phyloP scores from a whole-genome alignment of 2,888 invertebrate species.

The Platycnemis pennipes region DNA sequence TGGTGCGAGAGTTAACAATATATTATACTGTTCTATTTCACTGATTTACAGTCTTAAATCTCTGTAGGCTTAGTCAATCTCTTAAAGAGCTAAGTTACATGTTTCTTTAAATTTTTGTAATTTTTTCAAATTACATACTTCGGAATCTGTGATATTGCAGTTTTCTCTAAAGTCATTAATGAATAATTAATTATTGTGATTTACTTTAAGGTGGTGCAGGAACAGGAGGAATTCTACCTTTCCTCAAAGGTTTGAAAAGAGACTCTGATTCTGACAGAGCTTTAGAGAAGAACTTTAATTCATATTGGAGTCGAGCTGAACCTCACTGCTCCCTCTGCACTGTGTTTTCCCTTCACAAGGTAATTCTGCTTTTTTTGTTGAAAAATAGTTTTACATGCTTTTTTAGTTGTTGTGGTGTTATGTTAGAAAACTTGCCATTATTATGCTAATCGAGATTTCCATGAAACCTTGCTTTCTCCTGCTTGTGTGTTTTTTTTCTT shows the following conservation, averaged over 20 bases:
- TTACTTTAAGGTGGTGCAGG: conserved; percentile 75
- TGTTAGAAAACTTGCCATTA: not conserved
- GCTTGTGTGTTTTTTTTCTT: too few species aligned
- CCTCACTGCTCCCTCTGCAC: conserved; percentile 83
- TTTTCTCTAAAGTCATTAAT: not conserved
- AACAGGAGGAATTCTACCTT: conserved; percentile 74
- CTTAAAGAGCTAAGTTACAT: too few species aligned
- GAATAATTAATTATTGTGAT: not conserved
- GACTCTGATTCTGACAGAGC: conserved; percentile 78
- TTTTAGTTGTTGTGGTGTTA: too few species aligned
- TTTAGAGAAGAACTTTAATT: conserved; percentile 80
- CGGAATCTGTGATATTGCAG: not conserved
- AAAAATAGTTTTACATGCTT: too few species aligned
- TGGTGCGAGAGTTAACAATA: too few species aligned
- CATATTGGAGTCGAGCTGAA: conserved; percentile 79
- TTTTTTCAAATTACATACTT: not conserved
- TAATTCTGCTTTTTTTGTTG: conserved; percentile 68
- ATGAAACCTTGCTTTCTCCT: not conserved
- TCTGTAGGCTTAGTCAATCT: too few species aligned
- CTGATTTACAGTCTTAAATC: too few species aligned
- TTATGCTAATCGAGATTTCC: not conserved
- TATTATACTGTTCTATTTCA: too few species aligned
- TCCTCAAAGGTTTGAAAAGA: conserved; percentile 77
- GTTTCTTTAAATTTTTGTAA: not conserved
- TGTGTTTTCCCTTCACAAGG: conserved; percentile 77